These are phyloP conservation scores for Mormyrus lacerda DNA, from an alignment of 2,113 vertebrate species.

Conservation along the genomic window DNA sequence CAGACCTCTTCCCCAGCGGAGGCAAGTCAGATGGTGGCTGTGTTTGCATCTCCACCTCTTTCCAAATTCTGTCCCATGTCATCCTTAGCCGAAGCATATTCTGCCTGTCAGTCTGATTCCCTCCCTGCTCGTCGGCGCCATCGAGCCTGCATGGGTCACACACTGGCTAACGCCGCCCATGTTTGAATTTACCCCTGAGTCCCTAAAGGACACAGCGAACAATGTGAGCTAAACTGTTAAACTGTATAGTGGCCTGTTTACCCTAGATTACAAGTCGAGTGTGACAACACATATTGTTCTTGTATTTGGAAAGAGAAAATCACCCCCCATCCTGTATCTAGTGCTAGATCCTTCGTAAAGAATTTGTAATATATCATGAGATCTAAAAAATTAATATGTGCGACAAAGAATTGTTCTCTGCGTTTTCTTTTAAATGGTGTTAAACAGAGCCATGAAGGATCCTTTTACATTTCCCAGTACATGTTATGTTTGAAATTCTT, in stretches of 20 bases:
- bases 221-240: background rate
- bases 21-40: background rate
- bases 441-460: background rate
- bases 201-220: background rate
- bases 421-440: background rate
- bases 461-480: background rate
- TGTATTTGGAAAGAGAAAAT: background rate
- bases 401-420: background rate
- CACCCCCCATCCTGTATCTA: too few species aligned
- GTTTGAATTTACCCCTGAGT: background rate
- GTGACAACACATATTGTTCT: background rate
- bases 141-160: background rate
- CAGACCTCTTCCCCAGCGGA: background rate
- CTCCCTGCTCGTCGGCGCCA: background rate
- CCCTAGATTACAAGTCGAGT: background rate
- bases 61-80: background rate
- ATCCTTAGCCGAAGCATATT: background rate
- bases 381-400: background rate
- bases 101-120: background rate
- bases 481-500: background rate
- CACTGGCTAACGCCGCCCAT: background rate
- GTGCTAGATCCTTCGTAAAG: background rate
- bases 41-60: background rate
- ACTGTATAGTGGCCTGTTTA: background rate
- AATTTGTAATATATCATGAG: background rate